Base-by-base conservation (phyloP, 2,797 vertebrate species). In the Enteromius viviparus region DNA sequence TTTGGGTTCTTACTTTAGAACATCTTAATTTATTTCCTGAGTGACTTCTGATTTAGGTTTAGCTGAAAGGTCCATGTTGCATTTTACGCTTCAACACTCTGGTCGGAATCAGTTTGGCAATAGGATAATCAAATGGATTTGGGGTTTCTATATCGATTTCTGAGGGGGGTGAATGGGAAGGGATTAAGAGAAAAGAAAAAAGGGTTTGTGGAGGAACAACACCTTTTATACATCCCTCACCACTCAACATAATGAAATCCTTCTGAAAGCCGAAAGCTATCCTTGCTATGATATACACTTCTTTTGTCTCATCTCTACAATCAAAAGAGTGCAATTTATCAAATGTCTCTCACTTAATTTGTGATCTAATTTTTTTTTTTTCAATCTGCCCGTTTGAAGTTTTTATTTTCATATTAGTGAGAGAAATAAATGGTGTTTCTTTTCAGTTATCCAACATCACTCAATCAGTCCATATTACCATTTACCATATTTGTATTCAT, bases 111-210 rank as follows among this genome's bases (percentile, higher is more conserved):
- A 51, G 72, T 60, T 34, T 72, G 66, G 51, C 7, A 77, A 70
- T 21, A 29, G 45, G 23, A 62, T 76, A 70, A 84, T 85, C 82
- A 84, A 82, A 79, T 53, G 55, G 82, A 80, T 78, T 84, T 58
- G 42, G 26, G 55, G 55, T 3, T 65, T 51, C 23, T 78, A 37
- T 34, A 78, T 62, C 69, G 84, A 83, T 85, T 87, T 78, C 65
- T 60, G 53, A 34, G 26, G 64, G 64, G 34, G 64, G 47, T 80
- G 53, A 85, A 81, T 78, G 71, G 55, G 40, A 72, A 58, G 29
- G 60, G 58, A 83, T 58, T 78, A 58, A 42, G 55, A 60, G 19
- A 79, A 55, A 68, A 60, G 34, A 47, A 80, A 76, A 26, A 34
- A 83, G 74, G 72, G 70, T 60, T 87, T 81, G 74, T 66, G 68